These are phyloP conservation scores for Noctua fimbriata DNA, from an alignment of 2,888 invertebrate species.

Conservation along the genomic window DNA sequence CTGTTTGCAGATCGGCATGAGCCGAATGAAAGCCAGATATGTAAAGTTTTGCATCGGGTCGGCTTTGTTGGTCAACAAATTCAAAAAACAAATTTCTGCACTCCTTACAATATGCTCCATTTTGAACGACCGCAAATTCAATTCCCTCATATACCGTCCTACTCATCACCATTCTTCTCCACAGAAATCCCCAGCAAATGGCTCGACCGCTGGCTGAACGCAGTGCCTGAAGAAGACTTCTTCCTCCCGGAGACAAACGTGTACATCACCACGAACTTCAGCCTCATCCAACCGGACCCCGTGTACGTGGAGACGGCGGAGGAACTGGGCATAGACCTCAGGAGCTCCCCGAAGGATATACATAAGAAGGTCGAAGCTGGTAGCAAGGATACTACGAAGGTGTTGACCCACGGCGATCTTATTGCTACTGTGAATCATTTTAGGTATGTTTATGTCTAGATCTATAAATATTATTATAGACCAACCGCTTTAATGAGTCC, in stretches of 20 bases:
- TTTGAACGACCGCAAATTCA: neutral
- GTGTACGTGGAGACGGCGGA: slow-evolving; percentile 78
- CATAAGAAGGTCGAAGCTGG: slow-evolving; percentile 74
- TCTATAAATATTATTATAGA: neutral
- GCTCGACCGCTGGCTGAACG: slow-evolving; percentile 91
- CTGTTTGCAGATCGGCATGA: too few relatives aligned
- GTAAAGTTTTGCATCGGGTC: too few relatives aligned
- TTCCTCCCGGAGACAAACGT: slow-evolving; percentile 93
- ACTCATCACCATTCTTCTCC: neutral
- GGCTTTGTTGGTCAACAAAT: neutral
- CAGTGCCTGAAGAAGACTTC: slow-evolving; percentile 90
- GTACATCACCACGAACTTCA: slow-evolving; percentile 93
- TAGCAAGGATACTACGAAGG: slow-evolving; percentile 63
- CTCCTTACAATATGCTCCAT: neutral
- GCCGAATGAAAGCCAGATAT: too few relatives aligned
- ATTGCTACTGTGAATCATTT: slow-evolving; percentile 85
- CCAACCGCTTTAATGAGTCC: too few relatives aligned
- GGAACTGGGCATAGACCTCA: slow-evolving; percentile 77
- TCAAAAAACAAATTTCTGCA: neutral
- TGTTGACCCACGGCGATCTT: slow-evolving; percentile 78
- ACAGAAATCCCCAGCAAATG: slow-evolving; percentile 91
- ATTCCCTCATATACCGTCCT: neutral
- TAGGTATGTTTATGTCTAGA: slow-evolving; percentile 73
- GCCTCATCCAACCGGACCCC: slow-evolving; percentile 86
- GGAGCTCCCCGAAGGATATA: slow-evolving; percentile 79